Percentiles rank a stretch among this genome's conserved stretches.
Evolutionary conservation across 2,888 invertebrate species (phyloP).

Genomic region (Slavum lentiscoides): DNA sequence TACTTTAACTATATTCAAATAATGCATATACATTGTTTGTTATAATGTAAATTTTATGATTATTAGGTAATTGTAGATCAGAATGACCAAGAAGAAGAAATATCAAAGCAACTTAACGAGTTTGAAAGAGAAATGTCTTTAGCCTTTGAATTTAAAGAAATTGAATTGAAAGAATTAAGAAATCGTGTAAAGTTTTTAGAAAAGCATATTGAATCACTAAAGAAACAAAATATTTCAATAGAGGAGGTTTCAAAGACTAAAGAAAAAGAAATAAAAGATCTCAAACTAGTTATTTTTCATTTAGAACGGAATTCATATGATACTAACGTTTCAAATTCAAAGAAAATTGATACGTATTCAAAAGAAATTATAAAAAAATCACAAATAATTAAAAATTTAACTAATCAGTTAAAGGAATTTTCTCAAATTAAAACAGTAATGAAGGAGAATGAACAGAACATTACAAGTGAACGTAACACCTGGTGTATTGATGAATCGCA

Average conservation of each 20-base stretch:
- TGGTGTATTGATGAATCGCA: conserved; percentile 33
- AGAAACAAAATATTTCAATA: conserved; percentile 43
- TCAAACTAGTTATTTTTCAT: conserved; percentile 49
- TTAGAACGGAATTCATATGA: conserved; percentile 49
- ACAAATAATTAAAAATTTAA: conserved; percentile 27
- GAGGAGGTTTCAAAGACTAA: conserved; percentile 41
- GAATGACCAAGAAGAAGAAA: conserved; percentile 44
- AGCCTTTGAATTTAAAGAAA: conserved; percentile 47
- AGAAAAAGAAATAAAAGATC: conserved; percentile 48
- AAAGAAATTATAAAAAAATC: conserved; percentile 45
- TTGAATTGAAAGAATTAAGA: conserved; percentile 50
- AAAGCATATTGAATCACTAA: conserved; percentile 54
- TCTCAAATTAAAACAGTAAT: conserved; percentile 37
- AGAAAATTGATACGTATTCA: conserved; percentile 51
- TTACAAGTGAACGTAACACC: conserved; percentile 25
- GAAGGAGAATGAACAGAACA: conserved; percentile 30
- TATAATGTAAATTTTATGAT: neutral
- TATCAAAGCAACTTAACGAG: conserved; percentile 50
- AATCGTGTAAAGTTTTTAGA: conserved; percentile 43
- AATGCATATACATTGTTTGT: neutral
- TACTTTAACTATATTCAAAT: too few species aligned
- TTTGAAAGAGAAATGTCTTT: conserved; percentile 54
- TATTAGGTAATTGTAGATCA: conserved; percentile 37
- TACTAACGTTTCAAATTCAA: conserved; percentile 43
- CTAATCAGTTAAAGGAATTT: conserved; percentile 38